Base-by-base conservation (phyloP, 2,113 vertebrate species). In the Suncus etruscus region DNA sequence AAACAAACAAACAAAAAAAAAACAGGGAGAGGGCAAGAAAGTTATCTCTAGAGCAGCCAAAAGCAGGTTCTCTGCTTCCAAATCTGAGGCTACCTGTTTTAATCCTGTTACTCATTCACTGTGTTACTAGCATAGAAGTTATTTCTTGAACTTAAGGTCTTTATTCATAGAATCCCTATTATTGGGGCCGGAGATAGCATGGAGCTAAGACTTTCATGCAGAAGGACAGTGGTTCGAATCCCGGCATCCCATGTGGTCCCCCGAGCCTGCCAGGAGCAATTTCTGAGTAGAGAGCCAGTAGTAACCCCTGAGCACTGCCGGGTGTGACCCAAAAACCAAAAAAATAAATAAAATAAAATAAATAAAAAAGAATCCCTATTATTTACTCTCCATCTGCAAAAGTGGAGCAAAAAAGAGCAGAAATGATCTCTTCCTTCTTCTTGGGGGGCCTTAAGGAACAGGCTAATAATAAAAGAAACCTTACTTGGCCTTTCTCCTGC, bases 51-150 rank as follows among this genome's bases (percentile, higher is more conserved):
- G 77, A 87, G 77, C 68, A 95, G 90, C 87, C 51, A 74, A 91
- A 94, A 87, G 25, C 79, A 90, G 72, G 66, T 85, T 75, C 75
- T 82, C 45, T 50, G 82, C 72, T 90, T 54, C 75, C 45, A 81
- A 84, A 89, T n/a, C 61, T 79, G 79, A 89, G 83, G 90, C 66
- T 7, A 1, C 39, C 11, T 54, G 73, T 76, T 70, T 31, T 86
- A 92, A 87, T 45, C 83, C 25, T 77, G 95, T 95, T 95, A 96
- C 70, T 94, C 69, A 96, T 95, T 94, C 69, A 95, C 95, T 83
- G 83, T n/a, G 79, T 76, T 70, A 80, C 77, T 92, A 90, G 90
- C 77, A 66, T 66, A 86, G 69, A 94, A 3, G 11, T 45, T 70
- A 91, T 25, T 94, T 91, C 68, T 81, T 95, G 95, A 93, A 97